phyloP scores from a whole-genome alignment of 1,140 invertebrate genomes.

The Bicyclus anynana region DNA sequence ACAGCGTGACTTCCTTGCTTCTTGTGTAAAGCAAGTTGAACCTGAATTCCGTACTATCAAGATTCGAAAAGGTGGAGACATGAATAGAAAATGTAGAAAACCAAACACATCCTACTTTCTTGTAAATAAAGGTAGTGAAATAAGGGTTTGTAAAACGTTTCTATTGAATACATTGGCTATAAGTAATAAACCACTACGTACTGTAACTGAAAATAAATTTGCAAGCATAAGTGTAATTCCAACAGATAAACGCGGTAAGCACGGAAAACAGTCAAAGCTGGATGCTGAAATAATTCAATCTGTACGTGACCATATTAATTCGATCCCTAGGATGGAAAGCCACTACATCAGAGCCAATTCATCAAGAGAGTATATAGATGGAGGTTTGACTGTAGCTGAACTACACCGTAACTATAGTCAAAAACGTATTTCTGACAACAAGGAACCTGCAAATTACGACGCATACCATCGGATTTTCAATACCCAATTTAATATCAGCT shows the following conservation, averaged over 20 bases:
- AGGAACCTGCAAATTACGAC: not conserved
- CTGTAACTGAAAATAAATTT: not conserved
- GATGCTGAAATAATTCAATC: not conserved
- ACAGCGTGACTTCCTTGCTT: no score
- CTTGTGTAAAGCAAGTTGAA: no score
- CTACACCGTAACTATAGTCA: not conserved
- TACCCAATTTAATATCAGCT: not conserved
- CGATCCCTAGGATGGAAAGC: not conserved
- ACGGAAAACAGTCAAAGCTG: not conserved
- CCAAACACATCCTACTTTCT: no score
- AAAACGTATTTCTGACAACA: not conserved
- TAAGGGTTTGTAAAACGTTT: no score
- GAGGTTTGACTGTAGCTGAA: not conserved
- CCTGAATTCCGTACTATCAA: no score
- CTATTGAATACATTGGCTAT: not conserved
- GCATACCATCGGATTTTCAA: not conserved
- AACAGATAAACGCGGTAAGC: not conserved
- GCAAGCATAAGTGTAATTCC: not conserved
- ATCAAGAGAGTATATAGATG: not conserved
- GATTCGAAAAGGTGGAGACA: no score
- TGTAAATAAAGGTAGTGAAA: no score
- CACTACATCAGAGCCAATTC: not conserved
- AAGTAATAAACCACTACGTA: not conserved
- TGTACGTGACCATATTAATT: not conserved
- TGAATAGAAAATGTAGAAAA: no score